Percentiles rank a stretch among this genome's conserved stretches.
Conservation (phyloP, 2,888 invertebrate species). For the Emmelina monodactyla region DNA sequence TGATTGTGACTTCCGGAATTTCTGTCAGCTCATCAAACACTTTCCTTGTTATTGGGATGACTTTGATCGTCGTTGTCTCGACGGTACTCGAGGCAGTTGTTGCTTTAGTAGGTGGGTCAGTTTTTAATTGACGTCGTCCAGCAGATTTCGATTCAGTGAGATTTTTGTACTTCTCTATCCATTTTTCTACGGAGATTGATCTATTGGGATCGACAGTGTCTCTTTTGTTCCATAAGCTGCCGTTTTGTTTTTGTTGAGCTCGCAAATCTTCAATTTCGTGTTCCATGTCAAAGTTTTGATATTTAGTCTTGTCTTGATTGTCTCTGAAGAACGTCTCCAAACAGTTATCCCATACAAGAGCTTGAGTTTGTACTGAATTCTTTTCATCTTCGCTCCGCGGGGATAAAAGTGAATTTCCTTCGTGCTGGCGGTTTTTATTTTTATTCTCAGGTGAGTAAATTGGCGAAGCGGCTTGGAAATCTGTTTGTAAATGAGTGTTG, state of each 20-base stretch:
- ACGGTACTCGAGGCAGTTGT: conserved; percentile 14
- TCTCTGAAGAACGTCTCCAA: conserved; percentile 33
- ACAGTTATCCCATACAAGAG: conserved; percentile 47
- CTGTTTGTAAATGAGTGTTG: conserved; percentile 26
- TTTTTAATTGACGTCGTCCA: conserved; percentile 28
- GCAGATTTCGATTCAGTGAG: conserved; percentile 33
- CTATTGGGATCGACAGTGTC: conserved; percentile 27
- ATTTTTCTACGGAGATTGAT: conserved; percentile 29
- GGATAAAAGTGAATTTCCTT: background rate
- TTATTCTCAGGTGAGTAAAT: conserved; percentile 32
- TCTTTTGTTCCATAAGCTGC: conserved; percentile 36
- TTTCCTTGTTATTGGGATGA: conserved; percentile 45
- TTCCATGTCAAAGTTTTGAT: conserved; percentile 27
- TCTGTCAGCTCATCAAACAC: conserved; percentile 27
- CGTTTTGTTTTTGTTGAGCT: conserved; percentile 21
- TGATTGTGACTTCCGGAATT: conserved; percentile 27
- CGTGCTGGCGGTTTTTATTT: conserved; percentile 28
- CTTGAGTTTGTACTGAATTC: too few species aligned
- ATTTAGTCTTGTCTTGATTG: conserved; percentile 21
- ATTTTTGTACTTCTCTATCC: conserved; percentile 40
- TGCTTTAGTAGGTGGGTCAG: conserved; percentile 23
- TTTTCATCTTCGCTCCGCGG: too few species aligned
- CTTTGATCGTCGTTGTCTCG: conserved; percentile 22
- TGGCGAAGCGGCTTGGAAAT: conserved; percentile 49
- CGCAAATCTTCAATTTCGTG: conserved; percentile 24